These are phyloP conservation scores for Amblyteles armatorius DNA, from an alignment of 2,888 invertebrate species.

Conservation along the genomic window DNA sequence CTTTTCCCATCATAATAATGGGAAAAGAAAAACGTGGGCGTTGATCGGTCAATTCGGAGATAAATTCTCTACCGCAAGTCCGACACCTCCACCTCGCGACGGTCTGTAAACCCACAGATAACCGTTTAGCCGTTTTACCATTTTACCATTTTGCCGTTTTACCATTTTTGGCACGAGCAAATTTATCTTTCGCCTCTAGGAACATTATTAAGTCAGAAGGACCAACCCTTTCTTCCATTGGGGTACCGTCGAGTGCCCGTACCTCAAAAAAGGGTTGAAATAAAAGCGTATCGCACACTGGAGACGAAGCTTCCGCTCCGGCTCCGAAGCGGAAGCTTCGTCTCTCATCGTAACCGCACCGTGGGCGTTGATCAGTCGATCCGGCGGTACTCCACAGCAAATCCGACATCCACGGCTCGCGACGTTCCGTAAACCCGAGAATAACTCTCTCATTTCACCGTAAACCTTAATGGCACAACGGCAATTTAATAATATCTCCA, in stretches of 20 bases:
- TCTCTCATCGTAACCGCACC: neutral
- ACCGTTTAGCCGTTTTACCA: neutral
- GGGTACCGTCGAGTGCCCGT: neutral
- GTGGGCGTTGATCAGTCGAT: conserved; percentile 9
- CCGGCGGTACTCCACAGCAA: neutral
- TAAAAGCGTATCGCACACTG: too few species aligned
- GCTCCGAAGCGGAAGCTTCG: conserved; percentile 1
- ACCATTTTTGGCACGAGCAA: too few species aligned
- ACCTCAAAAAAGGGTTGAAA: too few species aligned
- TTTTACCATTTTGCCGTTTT: neutral
- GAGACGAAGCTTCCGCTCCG: too few species aligned
- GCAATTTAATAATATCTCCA: conserved; percentile 78
- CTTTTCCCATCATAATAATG: neutral
- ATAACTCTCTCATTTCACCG: conserved; percentile 79
- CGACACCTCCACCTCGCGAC: neutral
- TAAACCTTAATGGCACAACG: conserved; percentile 79
- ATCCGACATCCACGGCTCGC: neutral
- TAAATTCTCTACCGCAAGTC: neutral
- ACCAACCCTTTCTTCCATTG: neutral
- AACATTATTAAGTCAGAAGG: neutral
- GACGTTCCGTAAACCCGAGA: conserved; percentile 37
- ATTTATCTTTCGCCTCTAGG: too few species aligned
- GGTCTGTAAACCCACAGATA: conserved; percentile 12
- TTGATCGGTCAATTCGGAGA: neutral
- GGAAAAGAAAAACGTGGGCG: neutral